Evolutionary conservation across 2,113 vertebrate species (phyloP).

Genomic region (Rhagologus leucostigma): DNA sequence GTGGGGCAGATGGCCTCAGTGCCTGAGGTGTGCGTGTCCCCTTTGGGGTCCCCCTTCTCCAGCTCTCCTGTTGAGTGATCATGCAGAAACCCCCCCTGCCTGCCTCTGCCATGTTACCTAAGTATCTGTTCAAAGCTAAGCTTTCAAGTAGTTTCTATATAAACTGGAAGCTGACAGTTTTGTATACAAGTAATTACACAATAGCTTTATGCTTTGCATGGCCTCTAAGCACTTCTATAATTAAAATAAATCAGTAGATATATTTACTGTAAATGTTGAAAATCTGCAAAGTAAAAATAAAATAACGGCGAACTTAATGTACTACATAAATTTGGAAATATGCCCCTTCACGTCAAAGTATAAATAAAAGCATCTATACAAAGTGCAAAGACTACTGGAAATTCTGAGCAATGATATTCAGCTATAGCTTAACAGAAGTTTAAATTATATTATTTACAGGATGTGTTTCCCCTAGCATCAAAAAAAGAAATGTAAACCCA

Average conservation of each 20-base stretch:
- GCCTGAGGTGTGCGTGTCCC: no score
- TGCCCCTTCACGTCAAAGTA: background rate
- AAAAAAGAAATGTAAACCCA: conserved; percentile 9
- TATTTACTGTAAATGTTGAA: conserved; percentile 4
- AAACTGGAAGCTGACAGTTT: background rate
- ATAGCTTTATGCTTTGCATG: background rate
- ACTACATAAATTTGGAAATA: background rate
- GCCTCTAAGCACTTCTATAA: background rate
- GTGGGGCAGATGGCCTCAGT: background rate
- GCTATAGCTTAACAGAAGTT: background rate
- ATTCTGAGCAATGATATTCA: background rate
- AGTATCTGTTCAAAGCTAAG: background rate
- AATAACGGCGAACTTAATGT: background rate
- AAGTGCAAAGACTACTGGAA: background rate
- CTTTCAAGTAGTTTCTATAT: background rate
- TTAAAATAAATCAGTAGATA: background rate
- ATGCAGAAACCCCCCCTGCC: background rate
- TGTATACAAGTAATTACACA: background rate
- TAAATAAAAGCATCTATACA: conserved; percentile 6
- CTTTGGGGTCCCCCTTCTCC: background rate
- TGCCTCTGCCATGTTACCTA: accelerated
- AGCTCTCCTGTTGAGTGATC: accelerated
- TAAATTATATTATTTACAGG: conserved; percentile 53
- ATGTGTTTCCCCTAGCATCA: background rate
- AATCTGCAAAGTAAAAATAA: background rate